Percentiles rank a stretch among this genome's conserved stretches.
phyloP scores from a whole-genome alignment of 37 sponge, comb jelly and placozoan genomes.

The Chondrosia reniformis region DNA sequence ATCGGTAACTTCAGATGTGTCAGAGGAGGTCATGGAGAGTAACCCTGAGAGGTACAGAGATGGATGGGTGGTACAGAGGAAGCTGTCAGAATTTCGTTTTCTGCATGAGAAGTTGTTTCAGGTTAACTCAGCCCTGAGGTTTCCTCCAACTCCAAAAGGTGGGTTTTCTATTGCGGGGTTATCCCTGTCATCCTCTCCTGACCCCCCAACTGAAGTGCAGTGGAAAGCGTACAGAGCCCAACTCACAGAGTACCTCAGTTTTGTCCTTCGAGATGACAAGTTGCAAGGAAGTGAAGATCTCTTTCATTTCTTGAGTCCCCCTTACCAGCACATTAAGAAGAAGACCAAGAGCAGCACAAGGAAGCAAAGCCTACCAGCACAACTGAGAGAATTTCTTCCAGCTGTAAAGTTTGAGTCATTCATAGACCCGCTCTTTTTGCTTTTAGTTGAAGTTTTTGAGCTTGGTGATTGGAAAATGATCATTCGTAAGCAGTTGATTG shows the following conservation, averaged over 20 bases:
- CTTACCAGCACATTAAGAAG: constrained; percentile 4
- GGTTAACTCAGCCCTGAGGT: constrained; percentile 37
- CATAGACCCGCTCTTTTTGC: constrained; percentile 66
- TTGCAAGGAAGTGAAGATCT: constrained; percentile 71
- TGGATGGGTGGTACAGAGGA: constrained; percentile 80
- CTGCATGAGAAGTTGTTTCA: constrained; percentile 59
- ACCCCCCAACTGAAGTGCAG: constrained; percentile 31
- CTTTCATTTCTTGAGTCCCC: constrained; percentile 75
- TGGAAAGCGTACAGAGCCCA: constrained; percentile 52
- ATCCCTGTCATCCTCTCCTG: constrained; percentile 11
- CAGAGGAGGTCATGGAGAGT: background rate
- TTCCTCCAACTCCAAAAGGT: constrained; percentile 40
- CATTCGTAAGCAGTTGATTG: constrained; percentile 67
- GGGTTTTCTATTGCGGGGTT: constrained; percentile 60
- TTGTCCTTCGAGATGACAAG: constrained; percentile 27
- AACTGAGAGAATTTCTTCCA: constrained; percentile 1
- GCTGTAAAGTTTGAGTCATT: constrained; percentile 42
- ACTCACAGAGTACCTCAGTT: constrained; percentile 47
- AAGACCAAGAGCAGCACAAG: background rate
- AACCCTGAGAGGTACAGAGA: background rate
- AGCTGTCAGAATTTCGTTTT: constrained; percentile 67
- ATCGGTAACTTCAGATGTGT: background rate
- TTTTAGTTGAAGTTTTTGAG: constrained; percentile 84
- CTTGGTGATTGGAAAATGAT: constrained; percentile 68
- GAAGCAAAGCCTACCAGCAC: background rate